These are phyloP conservation scores for Hippocampus guttulatus DNA, from an alignment of 2,113 vertebrate species.

Conservation along the genomic window DNA sequence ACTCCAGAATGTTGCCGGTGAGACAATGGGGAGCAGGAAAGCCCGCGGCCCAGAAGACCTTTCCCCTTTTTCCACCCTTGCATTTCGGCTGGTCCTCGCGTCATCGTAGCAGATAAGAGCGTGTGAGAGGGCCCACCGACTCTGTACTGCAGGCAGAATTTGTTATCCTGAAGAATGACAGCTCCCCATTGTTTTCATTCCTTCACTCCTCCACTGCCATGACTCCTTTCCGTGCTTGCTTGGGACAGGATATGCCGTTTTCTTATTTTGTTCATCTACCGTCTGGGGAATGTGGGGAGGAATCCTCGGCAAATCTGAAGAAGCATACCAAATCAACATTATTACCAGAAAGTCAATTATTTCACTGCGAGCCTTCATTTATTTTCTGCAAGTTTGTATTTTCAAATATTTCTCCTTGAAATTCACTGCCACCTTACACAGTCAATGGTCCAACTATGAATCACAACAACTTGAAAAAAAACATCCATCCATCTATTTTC, in stretches of 20 bases:
- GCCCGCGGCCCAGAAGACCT: slow-evolving; percentile 49
- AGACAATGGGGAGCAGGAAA: slow-evolving; percentile 73
- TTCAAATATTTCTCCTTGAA: too few relatives aligned
- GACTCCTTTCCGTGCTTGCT: slow-evolving; percentile 53
- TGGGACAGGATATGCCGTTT: slow-evolving; percentile 54
- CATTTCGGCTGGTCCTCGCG: slow-evolving; percentile 41
- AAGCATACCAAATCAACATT: neutral
- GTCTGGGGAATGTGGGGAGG: slow-evolving; percentile 1
- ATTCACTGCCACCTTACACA: too few relatives aligned
- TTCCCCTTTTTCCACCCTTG: slow-evolving; percentile 60
- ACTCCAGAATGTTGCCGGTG: slow-evolving; percentile 55
- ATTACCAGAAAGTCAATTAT: neutral
- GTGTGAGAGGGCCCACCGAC: slow-evolving; percentile 30
- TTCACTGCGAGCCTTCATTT: neutral
- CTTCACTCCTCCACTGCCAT: slow-evolving; percentile 51
- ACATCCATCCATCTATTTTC: too few relatives aligned
- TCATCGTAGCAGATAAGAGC: slow-evolving; percentile 54
- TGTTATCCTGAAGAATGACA: slow-evolving; percentile 71
- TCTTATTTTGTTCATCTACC: slow-evolving; percentile 32
- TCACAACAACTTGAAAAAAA: too few relatives aligned
- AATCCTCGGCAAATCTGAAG: neutral
- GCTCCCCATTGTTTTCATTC: slow-evolving; percentile 69
- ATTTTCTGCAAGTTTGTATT: neutral
- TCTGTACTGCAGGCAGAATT: slow-evolving; percentile 54
- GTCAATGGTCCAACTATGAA: too few relatives aligned